phyloP scores from a whole-genome alignment of 1,140 invertebrate genomes.

The Andricus grossulariae region DNA sequence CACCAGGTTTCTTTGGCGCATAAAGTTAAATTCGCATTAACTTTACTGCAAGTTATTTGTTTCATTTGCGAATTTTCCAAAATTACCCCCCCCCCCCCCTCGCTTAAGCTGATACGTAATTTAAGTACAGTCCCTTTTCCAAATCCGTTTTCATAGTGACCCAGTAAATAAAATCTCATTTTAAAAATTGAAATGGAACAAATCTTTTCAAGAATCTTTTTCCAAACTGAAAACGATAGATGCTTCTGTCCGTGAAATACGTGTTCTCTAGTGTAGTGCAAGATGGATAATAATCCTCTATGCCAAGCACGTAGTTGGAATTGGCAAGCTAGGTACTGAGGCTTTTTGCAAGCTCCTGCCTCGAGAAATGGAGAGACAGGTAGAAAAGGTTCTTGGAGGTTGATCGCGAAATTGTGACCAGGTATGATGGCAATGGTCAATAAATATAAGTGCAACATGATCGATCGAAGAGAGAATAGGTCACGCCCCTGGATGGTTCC shows the following conservation, averaged over 20 bases:
- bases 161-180: too few species aligned
- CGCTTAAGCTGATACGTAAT: too few species aligned
- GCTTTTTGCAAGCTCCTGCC: neutral
- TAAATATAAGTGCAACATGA: slow-evolving; percentile 27
- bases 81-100: too few species aligned
- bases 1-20: too few species aligned
- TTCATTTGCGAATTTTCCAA: too few species aligned
- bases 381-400: neutral
- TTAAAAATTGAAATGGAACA: too few species aligned
- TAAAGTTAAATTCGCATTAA: too few species aligned
- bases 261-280: too few species aligned
- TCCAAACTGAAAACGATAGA: neutral
- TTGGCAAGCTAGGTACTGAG: neutral
- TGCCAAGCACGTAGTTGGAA: slow-evolving; percentile 3
- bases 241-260: neutral
- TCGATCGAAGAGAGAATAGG: slow-evolving; percentile 25
- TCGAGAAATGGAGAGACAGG: neutral
- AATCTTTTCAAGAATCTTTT: neutral
- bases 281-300: neutral
- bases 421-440: slow-evolving; percentile 28
- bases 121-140: too few species aligned
- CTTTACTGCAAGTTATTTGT: too few species aligned
- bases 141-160: too few species aligned
- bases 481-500: slow-evolving; percentile 8
- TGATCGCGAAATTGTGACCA: slow-evolving; percentile 26